Evolutionary conservation across 2,113 vertebrate genomes (phyloP), one percentile per base, ranked within the genome.

Genomic region (Pundamilia nyererei): DNA sequence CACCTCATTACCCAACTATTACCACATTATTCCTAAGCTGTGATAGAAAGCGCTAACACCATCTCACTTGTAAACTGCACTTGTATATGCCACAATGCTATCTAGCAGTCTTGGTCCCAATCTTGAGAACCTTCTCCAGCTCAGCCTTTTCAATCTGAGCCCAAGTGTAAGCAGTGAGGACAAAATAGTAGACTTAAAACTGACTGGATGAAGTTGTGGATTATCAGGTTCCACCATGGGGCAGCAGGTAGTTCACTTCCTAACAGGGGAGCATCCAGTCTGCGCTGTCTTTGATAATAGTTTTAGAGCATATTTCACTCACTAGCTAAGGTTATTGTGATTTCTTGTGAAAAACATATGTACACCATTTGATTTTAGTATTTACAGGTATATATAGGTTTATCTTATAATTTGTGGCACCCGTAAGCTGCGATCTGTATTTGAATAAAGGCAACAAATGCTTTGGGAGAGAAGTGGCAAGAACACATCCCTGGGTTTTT

Each of bases 81-180:
- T 33, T 19, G 17, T 77, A 8, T 77, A 51, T 77, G 0, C 29
- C 45, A 51, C 49, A 51, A 77, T n/a, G 6, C 15, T 31, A 49
- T 77, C 15, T n/a, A 31, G 26, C 15, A 77, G 45, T 47, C 45
- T 77, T 49, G 15, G 10, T 77, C 26, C 70, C 15, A 49, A 49
- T 19, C 42, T 47, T 19, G 2, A 72, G 1, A 47, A 14, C 68
- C 40, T 47, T 17, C 40, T 29, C 40, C 0, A 0, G 21, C 5
- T 72, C 68, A 45, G 2, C 68, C 38, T 45, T 45, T 70, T 70
- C 65, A 70, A 6, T 70, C 12, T 26, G n/a, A 70, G 21, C 38
- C 5, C 65, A 26, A 72, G 13, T 0, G 13, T 45, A 2, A 45
- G 13, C 6, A 26, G 1, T 42, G 8, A 72, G 68, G 68, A 72